Base-by-base conservation (phyloP, 2,797 vertebrate genomes). In the Huso huso region DNA sequence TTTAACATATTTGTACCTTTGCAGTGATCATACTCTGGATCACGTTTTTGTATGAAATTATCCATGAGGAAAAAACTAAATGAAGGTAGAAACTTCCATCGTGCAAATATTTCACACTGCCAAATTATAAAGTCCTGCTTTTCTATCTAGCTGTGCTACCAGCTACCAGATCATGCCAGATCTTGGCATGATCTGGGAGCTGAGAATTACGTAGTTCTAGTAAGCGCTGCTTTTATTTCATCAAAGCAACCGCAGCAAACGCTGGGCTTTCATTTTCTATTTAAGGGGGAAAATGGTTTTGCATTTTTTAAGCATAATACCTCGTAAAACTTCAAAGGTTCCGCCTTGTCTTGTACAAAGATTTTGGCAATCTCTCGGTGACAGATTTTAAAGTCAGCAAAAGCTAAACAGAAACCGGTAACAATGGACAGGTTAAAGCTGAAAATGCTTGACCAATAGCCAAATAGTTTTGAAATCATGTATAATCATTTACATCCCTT, bases 171-270 rank as follows among this genome's bases (percentile, higher is more conserved):
- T 73, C 72, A 70, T 7, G 61, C 61, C 61, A 62, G 1, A 73
- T 70, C 53, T 6, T 10, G n/a, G n/a, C n/a, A n/a, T n/a, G n/a
- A n/a, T n/a, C n/a, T n/a, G 9, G 53, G 53, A 66, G 67, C 74
- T 73, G 69, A 69, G 76, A 68, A 73, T 37, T 53, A 74, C 66
- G 53, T 81, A 71, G 78, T 80, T 80, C 70, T 71, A 80, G 82
- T 76, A 73, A 77, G 80, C 78, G 76, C 79, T 71, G 74, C 77
- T 83, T 86, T 85, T 75, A 80, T 73, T 74, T 81, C 81, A 82
- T 83, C 81, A 84, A 82, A 81, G 79, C 74, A 71, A 73, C 77
- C 74, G 68, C 76, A 76, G 76, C 79, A 74, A 79, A 77, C 71
- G 74, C 79, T 79, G 73, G 48, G 70, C 67, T 81, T 78, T 76